Percentiles rank a stretch among this genome's conserved stretches.
phyloP scores from a whole-genome alignment of 2,113 vertebrate genomes.

The Serinus canaria region DNA sequence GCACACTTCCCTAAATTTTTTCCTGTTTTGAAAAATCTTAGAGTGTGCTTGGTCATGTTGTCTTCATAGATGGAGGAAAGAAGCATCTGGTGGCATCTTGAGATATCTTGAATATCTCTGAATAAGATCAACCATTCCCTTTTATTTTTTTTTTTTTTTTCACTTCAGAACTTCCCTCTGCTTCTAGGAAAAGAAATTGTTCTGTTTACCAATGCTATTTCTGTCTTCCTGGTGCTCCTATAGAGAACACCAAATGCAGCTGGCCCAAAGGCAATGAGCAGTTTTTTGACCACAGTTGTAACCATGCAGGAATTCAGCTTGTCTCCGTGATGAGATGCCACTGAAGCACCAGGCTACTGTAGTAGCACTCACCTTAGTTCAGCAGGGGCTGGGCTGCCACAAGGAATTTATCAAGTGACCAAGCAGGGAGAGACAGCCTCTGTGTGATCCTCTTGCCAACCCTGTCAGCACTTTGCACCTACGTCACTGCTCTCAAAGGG shows the following conservation, averaged over 20 bases:
- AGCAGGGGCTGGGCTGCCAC: background rate
- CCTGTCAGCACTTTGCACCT: background rate
- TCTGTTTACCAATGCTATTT: background rate
- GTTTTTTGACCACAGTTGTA: background rate
- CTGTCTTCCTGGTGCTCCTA: background rate
- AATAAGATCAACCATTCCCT: background rate
- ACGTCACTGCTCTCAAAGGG: background rate
- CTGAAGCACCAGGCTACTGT: background rate
- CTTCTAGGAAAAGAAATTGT: background rate
- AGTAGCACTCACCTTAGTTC: background rate
- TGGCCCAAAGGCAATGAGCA: background rate
- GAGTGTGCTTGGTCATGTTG: background rate
- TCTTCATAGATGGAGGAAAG: background rate
- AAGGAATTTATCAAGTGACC: background rate
- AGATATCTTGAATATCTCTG: background rate
- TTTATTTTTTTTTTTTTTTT: background rate
- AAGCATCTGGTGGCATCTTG: background rate
- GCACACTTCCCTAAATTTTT: background rate
- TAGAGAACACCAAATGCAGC: background rate
- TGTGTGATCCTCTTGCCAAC: background rate
- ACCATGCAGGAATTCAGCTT: background rate
- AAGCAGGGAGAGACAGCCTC: background rate
- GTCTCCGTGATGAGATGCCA: fast-evolving
- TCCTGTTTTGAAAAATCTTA: background rate
- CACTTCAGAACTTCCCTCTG: background rate